Base-by-base conservation (phyloP, 1,140 invertebrate species). In the Drosophila hydei region DNA sequence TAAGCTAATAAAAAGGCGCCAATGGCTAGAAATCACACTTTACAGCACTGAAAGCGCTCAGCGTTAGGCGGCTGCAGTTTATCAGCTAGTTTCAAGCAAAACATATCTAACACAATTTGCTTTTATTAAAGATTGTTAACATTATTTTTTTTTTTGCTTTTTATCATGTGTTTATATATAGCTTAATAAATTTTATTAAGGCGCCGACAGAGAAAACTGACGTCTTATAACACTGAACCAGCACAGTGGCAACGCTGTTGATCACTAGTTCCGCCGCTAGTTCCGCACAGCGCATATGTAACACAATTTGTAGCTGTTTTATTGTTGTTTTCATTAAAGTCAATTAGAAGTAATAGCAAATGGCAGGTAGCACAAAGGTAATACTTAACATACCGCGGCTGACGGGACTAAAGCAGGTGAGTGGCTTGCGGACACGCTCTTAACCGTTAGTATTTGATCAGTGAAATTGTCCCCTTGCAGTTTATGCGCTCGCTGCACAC, bases 261-360 rank as follows among this genome's bases (percentile, higher is more conserved):
- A 11, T 33, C 38, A 16, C 38, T 42, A 14, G 33, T 21, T 4
- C 18, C 36, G 33, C 51, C n/a, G 18, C 4, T 51, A 16, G 51
- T 56, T 62, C 59, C 40, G 27, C 14, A 7, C 65, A 27, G 18
- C 72, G 70, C 81, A 80, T 85, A 87, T 87, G 80, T 85, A 85
- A 87, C 77, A 72, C 45, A 30, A 23, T 52, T 62, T 54, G 11
- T 38, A 4, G 12, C 21, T n/a, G 45, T 9, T 55, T 38, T 42
- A 19, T 33, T 36, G 14, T 42, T n/a, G n/a, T 61, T 71, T 47
- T 61, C 50, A 19, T 54, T 42, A 21, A 33, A 40, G 45, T 51
- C 51, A 40, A 43, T 14, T 21, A 27, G 1, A 12, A 25, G 40
- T 19, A 70, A 75, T 60, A 65, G 12, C 9, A 42, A 42, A 84